Evolutionary conservation across 1,140 invertebrate species (phyloP), one percentile per base, ranked within the genome.

Genomic region (Oscheius sp.): DNA sequence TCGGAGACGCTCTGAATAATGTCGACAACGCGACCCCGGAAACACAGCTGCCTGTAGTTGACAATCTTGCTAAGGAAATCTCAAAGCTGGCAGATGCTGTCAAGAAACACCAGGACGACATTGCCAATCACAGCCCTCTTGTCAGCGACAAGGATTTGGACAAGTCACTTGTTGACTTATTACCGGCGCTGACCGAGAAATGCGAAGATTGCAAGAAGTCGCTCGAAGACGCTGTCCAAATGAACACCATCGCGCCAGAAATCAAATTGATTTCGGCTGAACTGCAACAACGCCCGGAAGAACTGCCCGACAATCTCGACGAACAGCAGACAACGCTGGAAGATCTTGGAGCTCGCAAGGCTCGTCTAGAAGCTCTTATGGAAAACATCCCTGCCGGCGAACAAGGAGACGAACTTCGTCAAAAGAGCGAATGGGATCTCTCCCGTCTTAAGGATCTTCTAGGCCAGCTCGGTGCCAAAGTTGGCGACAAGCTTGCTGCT

Each of bases 401-500:
- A 58, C 31, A 55, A 38, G 73, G 73, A 26, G 73, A 74, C 46
- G 77, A 79, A 68, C 58, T 80, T 23, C 76, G 77, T 26, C 38
- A 62, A 29, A 79, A 79, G 69, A 74, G 73, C 61, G 45, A 73
- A 52, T 78, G 71, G 68, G 67, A 79, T 49, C 61, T 79, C 55
- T 77, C 74, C 13, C 67, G 76, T 26, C 64, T 79, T 13, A 74
- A 64, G 46, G 78, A 80, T 49, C 55, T 73, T 7, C 32, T 79
- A 20, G 67, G 75, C 49, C 67, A 62, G 28, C 75, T 79, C 20
- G 75, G 64, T 38, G 66, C 76, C 46, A 55, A 79, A 28, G 71
- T 80, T 36, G 78, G 79, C 36, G 78, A 80, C 63, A 79, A 79
- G 45, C 36, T 79, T 15, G 78, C 78, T 49, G 78, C 78, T 34